phyloP scores from a whole-genome alignment of 2,113 vertebrate species.

The Tauraco erythrolophus region DNA sequence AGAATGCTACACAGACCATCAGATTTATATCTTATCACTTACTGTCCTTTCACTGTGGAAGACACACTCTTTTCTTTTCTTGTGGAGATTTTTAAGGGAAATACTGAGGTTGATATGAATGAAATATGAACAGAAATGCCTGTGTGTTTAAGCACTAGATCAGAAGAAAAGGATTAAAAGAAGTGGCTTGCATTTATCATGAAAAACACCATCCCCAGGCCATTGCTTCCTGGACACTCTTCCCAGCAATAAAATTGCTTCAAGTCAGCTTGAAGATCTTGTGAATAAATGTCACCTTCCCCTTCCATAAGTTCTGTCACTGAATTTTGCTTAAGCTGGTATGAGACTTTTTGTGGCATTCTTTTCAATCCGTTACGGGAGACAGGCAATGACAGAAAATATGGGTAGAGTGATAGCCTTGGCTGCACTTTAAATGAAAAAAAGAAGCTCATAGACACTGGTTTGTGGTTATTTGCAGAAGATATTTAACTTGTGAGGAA shows the following conservation, averaged over 20 bases:
- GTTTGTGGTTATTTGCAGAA: neutral
- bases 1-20: neutral
- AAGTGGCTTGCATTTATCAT: neutral
- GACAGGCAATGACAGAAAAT: neutral
- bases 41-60: neutral
- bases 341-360: neutral
- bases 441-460: neutral
- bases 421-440: neutral
- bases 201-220: neutral
- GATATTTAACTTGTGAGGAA: neutral
- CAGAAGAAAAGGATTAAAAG: neutral
- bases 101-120: accelerated
- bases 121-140: neutral
- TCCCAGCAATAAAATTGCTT: neutral
- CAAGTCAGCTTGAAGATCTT: neutral
- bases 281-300: neutral
- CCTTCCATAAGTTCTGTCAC: neutral
- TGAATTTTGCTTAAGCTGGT: neutral
- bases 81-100: neutral
- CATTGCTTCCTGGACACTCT: neutral
- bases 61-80: neutral
- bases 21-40: neutral
- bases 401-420: neutral
- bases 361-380: neutral
- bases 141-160: neutral